Evolutionary conservation across 2,888 invertebrate species (phyloP), one percentile per base, ranked within the genome.

Genomic region (Volucella inflata): DNA sequence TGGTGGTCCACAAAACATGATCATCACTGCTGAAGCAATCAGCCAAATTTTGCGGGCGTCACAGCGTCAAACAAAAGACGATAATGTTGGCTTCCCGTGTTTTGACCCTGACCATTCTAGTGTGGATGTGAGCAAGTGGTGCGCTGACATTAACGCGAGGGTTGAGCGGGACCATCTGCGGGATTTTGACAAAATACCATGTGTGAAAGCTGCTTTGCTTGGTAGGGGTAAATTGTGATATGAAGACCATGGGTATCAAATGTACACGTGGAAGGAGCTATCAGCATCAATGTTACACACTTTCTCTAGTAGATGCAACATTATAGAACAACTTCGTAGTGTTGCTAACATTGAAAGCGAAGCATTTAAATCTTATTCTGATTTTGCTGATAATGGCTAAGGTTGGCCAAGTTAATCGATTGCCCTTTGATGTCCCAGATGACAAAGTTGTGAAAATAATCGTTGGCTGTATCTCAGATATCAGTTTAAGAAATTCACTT

Each of bases 161-260:
- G 70, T 80, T 55, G 50, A 67, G 21, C 65, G 85, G n/a, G 79
- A 85, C 57, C 60, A 48, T 14, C 16, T 85, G 48, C 70, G 67
- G 55, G 68, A 80, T 65, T 80, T 65, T 38, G 80, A 76, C 30
- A 67, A 72, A 14, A 67, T 85, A 36, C 79, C 75, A n/a, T n/a
- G n/a, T n/a, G n/a, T n/a, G n/a, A n/a, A 14, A 79, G 76, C 42
- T 11, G 9, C 42, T 42, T n/a, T 14, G n/a, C 14, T n/a, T 48
- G 11, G 11, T 36, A 2, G 36, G 8, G 12, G 36, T 57, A 12
- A 57, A 57, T 12, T 57, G 2, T 36, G 36, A 36, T 36, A 12
- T 57, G 36, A 11, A 36, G 6, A 10, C 12, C 30, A 57, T 36
- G 10, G 36, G 30, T 36, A 30, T 57, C 10, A 12, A n/a, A 36